Evolutionary conservation across 2,113 vertebrate genomes (phyloP).

Genomic region (Sisor rabdophorus): DNA sequence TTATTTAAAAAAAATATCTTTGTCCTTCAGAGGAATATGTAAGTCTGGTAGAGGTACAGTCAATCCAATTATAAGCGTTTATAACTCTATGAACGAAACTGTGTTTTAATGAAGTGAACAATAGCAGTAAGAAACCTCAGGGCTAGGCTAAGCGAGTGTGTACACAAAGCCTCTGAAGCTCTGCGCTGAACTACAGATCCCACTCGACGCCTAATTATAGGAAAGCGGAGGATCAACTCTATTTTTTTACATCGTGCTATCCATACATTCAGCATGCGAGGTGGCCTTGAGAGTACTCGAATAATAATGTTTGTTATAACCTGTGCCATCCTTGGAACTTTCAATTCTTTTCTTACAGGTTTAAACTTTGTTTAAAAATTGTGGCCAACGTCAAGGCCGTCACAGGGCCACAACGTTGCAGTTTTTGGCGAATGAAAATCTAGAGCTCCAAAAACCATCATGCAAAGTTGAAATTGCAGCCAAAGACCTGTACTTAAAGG

Average conservation of each 20-base stretch:
- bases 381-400: slow-evolving; percentile 11
- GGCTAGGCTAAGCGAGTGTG: slow-evolving; percentile 8
- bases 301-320: slow-evolving; percentile 21
- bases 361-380: slow-evolving; percentile 7
- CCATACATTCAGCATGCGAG: slow-evolving; percentile 28
- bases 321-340: slow-evolving; percentile 9
- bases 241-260: slow-evolving; percentile 15
- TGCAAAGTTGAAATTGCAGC: slow-evolving; percentile 78
- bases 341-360: neutral
- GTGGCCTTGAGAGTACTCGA: slow-evolving; percentile 29
- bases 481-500: slow-evolving; percentile 79
- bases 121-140: slow-evolving; percentile 18
- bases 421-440: slow-evolving; percentile 18
- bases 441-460: slow-evolving; percentile 68
- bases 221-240: slow-evolving; percentile 2
- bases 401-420: slow-evolving; percentile 1
- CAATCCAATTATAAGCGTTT: slow-evolving; percentile 17
- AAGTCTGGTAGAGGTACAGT: neutral
- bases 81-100: slow-evolving; percentile 14
- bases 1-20: neutral
- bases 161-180: slow-evolving; percentile 3
- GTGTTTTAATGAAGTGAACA: slow-evolving; percentile 30
- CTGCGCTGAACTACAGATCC: slow-evolving; percentile 23
- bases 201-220: slow-evolving; percentile 34
- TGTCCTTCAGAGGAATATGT: slow-evolving; percentile 24